Evolutionary conservation across 2,888 invertebrate genomes (phyloP).

Genomic region (Tipula confusa): DNA sequence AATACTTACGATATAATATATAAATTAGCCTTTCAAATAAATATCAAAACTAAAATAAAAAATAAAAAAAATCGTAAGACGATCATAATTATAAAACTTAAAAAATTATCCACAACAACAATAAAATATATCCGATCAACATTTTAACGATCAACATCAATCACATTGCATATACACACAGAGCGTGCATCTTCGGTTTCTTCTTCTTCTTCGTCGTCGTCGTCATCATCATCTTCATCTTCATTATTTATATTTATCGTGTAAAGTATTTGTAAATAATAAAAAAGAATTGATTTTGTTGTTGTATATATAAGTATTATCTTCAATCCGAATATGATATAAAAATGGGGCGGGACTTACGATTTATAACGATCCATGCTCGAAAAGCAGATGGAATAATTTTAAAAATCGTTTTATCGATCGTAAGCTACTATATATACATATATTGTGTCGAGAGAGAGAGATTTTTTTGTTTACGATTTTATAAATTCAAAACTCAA

Average conservation of each 20-base stretch:
- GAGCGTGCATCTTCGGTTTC: not conserved
- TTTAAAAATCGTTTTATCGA: not conserved
- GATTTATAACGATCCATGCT: not conserved
- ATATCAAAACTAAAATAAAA: not conserved
- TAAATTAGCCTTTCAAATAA: constrained; percentile 21
- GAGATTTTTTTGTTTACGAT: not conserved
- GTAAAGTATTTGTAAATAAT: not conserved
- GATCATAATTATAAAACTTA: constrained; percentile 14
- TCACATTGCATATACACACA: not conserved
- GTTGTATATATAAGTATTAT: not conserved
- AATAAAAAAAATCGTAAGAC: not conserved
- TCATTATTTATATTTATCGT: not conserved
- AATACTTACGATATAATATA: not conserved
- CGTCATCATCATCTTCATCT: too few relatives aligned
- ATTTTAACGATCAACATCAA: constrained; percentile 20
- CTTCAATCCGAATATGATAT: not conserved
- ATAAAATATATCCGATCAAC: constrained; percentile 20
- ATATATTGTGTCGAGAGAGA: not conserved
- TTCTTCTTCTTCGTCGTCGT: too few relatives aligned
- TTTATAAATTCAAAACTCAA: not conserved
- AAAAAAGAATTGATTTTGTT: not conserved
- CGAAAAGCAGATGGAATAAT: not conserved
- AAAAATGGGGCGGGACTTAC: constrained; percentile 13
- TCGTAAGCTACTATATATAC: not conserved
- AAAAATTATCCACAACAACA: constrained; percentile 20